phyloP scores from a whole-genome alignment of 2,888 invertebrate genomes.

The Volucella zonaria region DNA sequence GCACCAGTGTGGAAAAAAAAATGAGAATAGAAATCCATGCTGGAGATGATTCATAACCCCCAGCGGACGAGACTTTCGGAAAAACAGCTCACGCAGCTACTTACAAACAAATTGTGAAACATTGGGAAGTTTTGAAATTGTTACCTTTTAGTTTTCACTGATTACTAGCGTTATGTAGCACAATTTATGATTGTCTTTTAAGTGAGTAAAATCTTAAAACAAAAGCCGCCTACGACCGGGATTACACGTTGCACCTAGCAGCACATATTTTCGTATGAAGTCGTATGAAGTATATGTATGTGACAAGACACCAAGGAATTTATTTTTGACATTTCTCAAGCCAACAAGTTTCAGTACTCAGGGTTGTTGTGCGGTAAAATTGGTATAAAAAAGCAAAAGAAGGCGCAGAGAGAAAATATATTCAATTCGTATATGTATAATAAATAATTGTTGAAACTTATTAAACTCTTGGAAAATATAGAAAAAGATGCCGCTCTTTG shows the following conservation, averaged over 20 bases:
- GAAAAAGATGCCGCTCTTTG: too few relatives aligned
- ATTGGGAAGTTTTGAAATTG: background rate
- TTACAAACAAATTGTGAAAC: slow-evolving; percentile 37
- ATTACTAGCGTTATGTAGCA: slow-evolving; percentile 6
- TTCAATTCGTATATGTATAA: too few relatives aligned
- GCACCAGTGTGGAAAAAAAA: background rate
- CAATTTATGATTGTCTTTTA: slow-evolving; percentile 20
- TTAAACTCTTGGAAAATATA: too few relatives aligned
- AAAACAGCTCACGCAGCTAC: slow-evolving; percentile 26
- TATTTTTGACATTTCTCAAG: slow-evolving; percentile 30
- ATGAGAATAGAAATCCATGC: slow-evolving; percentile 26
- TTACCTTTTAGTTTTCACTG: slow-evolving; percentile 15
- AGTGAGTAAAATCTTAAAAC: slow-evolving; percentile 26
- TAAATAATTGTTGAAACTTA: too few relatives aligned
- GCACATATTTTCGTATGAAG: slow-evolving; percentile 44
- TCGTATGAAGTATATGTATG: slow-evolving; percentile 21
- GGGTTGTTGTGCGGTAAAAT: background rate
- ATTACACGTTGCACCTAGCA: slow-evolving; percentile 49
- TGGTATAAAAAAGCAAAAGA: background rate
- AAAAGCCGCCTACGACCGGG: slow-evolving; percentile 59
- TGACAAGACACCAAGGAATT: slow-evolving; percentile 51
- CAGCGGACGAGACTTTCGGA: background rate
- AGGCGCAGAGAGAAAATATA: too few relatives aligned
- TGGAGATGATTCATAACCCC: slow-evolving; percentile 59
- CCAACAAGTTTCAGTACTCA: slow-evolving; percentile 14